phyloP scores from a whole-genome alignment of 2,888 invertebrate genomes.

The Congeria kusceri region DNA sequence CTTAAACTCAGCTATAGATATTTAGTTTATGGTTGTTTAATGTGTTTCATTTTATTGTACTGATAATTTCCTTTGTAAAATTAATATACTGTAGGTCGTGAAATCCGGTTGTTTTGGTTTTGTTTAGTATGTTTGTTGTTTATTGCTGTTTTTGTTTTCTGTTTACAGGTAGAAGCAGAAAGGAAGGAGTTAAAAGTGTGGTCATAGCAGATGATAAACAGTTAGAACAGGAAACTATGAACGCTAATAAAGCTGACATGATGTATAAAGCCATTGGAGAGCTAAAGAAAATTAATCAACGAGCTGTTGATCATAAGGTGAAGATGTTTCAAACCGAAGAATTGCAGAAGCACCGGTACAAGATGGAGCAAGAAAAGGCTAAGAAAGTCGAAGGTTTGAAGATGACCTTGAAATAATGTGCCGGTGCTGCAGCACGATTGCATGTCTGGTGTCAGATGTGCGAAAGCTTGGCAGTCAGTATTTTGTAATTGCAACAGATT shows the following conservation, averaged over 20 bases:
- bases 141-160: neutral
- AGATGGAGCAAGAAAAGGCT: neutral
- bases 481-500: conserved; percentile 5
- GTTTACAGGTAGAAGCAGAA: conserved; percentile 22
- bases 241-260: conserved; percentile 19
- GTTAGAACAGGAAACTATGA: conserved; percentile 9
- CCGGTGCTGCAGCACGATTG: neutral
- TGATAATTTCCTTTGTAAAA: too few species aligned
- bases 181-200: conserved; percentile 1
- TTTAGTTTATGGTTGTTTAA: too few species aligned
- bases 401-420: conserved; percentile 14
- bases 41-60: too few species aligned
- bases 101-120: neutral
- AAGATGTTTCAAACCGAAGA: conserved; percentile 8
- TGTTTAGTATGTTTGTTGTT: too few species aligned
- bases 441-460: conserved; percentile 4
- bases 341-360: neutral
- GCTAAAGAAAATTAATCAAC: neutral
- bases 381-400: neutral
- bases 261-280: conserved; percentile 19
- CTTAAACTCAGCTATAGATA: too few species aligned
- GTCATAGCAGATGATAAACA: neutral
- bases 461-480: neutral
- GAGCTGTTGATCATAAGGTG: neutral
- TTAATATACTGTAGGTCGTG: too few species aligned